A percentile compares a stretch with the other conserved stretches of the same genome.
These are phyloP conservation scores for Onychorhynchus coronatus DNA, from an alignment of 2,113 vertebrate genomes.

Conservation along the genomic window DNA sequence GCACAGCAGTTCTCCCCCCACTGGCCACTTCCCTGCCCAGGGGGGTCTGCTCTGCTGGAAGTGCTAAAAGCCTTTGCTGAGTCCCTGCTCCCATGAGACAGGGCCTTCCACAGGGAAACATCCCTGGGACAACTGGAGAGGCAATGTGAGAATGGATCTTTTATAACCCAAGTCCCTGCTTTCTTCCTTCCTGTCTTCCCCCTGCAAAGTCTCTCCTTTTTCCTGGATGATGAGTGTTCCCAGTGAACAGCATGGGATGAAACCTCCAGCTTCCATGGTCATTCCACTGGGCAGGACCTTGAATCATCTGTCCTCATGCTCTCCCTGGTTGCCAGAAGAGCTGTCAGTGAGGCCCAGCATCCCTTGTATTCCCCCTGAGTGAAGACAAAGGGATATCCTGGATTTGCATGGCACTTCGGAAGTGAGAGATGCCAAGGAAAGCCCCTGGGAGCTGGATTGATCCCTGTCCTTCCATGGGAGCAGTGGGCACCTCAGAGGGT, in stretches of 20 bases:
- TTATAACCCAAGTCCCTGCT: rapidly evolving
- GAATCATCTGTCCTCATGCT: neutral
- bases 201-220: neutral
- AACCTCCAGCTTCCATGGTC: neutral
- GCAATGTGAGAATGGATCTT: neutral
- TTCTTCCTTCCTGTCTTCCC: too few species aligned
- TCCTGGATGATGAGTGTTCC: neutral
- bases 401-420: neutral
- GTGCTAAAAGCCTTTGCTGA: neutral
- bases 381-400: neutral
- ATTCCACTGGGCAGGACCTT: neutral
- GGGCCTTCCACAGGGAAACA: rapidly evolving
- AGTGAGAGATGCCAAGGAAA: neutral
- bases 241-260: neutral
- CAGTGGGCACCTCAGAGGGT: rapidly evolving
- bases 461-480: neutral
- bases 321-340: neutral
- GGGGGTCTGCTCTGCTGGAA: neutral
- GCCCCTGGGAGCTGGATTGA: neutral
- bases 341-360: neutral
- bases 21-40: neutral
- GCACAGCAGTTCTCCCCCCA: neutral
- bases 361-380: neutral
- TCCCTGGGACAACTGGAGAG: neutral
- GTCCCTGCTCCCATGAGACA: rapidly evolving